Evolutionary conservation across 2,888 invertebrate genomes (phyloP).

Genomic region (Eupeodes luniger): DNA sequence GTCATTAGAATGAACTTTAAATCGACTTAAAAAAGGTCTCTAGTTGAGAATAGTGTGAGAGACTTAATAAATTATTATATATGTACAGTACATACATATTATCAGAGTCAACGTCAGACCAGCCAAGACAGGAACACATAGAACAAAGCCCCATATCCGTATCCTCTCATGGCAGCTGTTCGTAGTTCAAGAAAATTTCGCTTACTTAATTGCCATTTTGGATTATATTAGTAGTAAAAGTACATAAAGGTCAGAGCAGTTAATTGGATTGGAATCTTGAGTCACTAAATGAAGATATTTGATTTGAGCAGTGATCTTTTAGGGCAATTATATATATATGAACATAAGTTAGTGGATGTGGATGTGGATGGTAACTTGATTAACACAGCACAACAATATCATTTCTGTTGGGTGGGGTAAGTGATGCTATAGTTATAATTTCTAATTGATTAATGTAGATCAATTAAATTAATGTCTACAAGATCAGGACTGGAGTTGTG

Average conservation of each 20-base stretch:
- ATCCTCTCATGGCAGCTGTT: slow-evolving; percentile 8
- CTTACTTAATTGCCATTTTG: slow-evolving; percentile 67
- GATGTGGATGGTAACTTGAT: slow-evolving; percentile 36
- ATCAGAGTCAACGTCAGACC: slow-evolving; percentile 46
- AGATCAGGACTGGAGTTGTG: slow-evolving; percentile 13
- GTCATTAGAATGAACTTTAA: slow-evolving; percentile 50
- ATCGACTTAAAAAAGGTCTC: slow-evolving; percentile 20
- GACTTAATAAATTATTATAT: slow-evolving; percentile 23
- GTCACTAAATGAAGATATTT: slow-evolving; percentile 62
- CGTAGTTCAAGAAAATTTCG: slow-evolving; percentile 50
- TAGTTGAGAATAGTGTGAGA: neutral
- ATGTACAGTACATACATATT: neutral
- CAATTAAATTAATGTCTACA: neutral
- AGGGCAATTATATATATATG: slow-evolving; percentile 23
- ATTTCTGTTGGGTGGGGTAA: slow-evolving; percentile 58
- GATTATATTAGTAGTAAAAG: slow-evolving; percentile 66
- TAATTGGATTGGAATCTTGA: slow-evolving; percentile 66
- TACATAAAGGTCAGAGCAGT: slow-evolving; percentile 63
- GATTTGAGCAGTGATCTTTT: slow-evolving; percentile 66
- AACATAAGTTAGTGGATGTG: slow-evolving; percentile 1
- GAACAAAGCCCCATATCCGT: neutral
- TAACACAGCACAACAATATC: slow-evolving; percentile 31
- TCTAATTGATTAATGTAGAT: slow-evolving; percentile 24
- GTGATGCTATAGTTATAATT: slow-evolving; percentile 41
- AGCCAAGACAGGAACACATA: slow-evolving; percentile 1